Evolutionary conservation across 2,797 vertebrate genomes (phyloP).

Genomic region (Neostethus bicornis): DNA sequence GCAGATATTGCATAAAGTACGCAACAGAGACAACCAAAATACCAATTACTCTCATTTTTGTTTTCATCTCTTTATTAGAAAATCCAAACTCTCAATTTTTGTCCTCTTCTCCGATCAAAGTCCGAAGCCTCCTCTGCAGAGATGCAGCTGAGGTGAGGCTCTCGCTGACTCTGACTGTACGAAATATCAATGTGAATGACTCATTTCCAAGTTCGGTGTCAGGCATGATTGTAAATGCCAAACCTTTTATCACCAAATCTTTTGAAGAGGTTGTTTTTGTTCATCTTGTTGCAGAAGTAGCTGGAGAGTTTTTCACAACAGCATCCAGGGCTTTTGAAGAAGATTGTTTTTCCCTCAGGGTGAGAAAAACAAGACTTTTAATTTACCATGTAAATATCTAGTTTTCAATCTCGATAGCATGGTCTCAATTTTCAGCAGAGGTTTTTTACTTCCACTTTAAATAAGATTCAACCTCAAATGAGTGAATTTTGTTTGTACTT

Average conservation of each 20-base stretch:
- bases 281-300: conserved; percentile 65
- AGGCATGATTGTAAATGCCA: conserved; percentile 83
- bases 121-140: conserved; percentile 44
- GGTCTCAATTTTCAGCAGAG: conserved; percentile 5
- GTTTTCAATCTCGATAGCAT: conserved; percentile 27
- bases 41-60: conserved; percentile 44
- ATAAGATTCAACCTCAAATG: conserved; percentile 3
- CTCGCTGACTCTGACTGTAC: conserved; percentile 63
- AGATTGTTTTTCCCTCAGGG: conserved; percentile 39
- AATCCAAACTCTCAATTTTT: neutral
- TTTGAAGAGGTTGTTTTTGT: conserved; percentile 75
- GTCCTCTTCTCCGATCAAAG: conserved; percentile 27
- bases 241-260: conserved; percentile 79
- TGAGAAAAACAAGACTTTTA: conserved; percentile 26
- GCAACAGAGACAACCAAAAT: conserved; percentile 19
- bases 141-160: conserved; percentile 52
- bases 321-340: conserved; percentile 23
- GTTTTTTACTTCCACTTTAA: conserved; percentile 16
- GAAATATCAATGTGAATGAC: conserved; percentile 84
- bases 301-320: conserved; percentile 33
- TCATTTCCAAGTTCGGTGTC: conserved; percentile 81
- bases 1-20: conserved; percentile 79
- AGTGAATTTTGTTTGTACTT: conserved; percentile 16
- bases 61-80: conserved; percentile 17
- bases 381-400: conserved; percentile 47